A percentile compares a stretch with the other conserved stretches of the same genome.
phyloP scores from a whole-genome alignment of 2,797 vertebrate genomes.

The Anas capensis region DNA sequence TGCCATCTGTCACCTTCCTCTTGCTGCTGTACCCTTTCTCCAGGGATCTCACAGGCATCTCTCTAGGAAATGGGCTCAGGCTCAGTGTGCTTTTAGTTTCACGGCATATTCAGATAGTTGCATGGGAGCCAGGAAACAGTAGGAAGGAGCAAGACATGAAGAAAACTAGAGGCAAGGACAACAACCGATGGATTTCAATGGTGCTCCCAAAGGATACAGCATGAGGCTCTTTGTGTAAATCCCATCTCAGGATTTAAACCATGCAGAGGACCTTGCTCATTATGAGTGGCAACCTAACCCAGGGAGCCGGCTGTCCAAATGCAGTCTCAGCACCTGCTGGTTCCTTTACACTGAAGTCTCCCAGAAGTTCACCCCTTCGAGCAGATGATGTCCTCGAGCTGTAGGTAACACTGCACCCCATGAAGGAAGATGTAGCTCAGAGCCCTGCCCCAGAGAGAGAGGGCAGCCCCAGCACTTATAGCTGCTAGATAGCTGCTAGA shows the following conservation, averaged over 20 bases:
- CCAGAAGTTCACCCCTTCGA: background rate
- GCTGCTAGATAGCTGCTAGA: background rate
- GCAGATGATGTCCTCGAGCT: background rate
- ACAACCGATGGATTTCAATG: rapidly evolving
- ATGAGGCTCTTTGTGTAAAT: background rate
- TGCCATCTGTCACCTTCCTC: background rate
- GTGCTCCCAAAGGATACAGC: background rate
- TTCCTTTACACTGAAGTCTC: background rate
- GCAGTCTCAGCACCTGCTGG: background rate
- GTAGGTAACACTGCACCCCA: background rate
- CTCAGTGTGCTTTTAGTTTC: background rate
- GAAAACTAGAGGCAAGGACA: background rate
- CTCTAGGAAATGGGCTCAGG: background rate
- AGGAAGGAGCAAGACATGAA: background rate
- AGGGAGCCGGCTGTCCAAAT: background rate
- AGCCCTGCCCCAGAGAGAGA: background rate
- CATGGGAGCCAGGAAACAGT: background rate
- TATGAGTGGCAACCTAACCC: background rate
- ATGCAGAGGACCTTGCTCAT: background rate
- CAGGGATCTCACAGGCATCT: background rate
- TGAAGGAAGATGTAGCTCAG: background rate
- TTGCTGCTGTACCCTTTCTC: background rate
- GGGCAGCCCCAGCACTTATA: background rate
- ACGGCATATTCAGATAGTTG: background rate
- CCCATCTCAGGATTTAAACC: background rate